Percentiles rank a stretch among this genome's conserved stretches.
Evolutionary conservation across 2,113 vertebrate genomes (phyloP).

Genomic region (Alethe diademata): DNA sequence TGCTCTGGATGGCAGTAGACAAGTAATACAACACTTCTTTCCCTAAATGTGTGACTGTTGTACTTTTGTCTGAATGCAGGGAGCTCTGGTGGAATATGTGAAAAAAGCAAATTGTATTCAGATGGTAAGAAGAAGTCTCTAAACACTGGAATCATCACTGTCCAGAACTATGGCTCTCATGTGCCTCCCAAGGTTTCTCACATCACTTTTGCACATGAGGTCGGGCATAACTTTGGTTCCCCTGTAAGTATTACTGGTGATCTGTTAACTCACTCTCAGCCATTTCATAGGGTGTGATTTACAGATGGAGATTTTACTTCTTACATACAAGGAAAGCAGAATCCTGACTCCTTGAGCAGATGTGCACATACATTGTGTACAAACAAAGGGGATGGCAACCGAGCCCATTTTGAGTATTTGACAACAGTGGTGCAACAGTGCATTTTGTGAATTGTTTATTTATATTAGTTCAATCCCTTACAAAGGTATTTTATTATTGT

Average conservation of each 20-base stretch:
- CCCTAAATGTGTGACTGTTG: neutral
- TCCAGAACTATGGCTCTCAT: conserved; percentile 97
- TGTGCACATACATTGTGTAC: neutral
- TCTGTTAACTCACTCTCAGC: neutral
- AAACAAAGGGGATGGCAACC: neutral
- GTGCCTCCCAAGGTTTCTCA: conserved; percentile 98
- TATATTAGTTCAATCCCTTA: neutral
- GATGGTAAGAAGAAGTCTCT: conserved; percentile 95
- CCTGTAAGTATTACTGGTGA: conserved; percentile 82
- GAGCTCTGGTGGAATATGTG: conserved; percentile 97
- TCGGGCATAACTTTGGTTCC: conserved; percentile 98
- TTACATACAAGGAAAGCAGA: neutral
- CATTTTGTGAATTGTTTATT: neutral
- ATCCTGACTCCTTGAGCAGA: neutral
- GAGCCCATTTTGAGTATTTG: neutral
- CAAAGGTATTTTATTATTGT: neutral
- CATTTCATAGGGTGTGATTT: neutral
- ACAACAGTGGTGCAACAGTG: neutral
- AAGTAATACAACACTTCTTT: neutral
- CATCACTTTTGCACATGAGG: conserved; percentile 97
- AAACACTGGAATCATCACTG: conserved; percentile 98
- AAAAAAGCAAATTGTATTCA: conserved; percentile 90
- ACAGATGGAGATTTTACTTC: neutral
- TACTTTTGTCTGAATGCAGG: conserved; percentile 71
- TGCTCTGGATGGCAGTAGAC: neutral